Evolutionary conservation across 2,113 vertebrate genomes (phyloP), one percentile per base, ranked within the genome.

Genomic region (Rhinopithecus roxellana): DNA sequence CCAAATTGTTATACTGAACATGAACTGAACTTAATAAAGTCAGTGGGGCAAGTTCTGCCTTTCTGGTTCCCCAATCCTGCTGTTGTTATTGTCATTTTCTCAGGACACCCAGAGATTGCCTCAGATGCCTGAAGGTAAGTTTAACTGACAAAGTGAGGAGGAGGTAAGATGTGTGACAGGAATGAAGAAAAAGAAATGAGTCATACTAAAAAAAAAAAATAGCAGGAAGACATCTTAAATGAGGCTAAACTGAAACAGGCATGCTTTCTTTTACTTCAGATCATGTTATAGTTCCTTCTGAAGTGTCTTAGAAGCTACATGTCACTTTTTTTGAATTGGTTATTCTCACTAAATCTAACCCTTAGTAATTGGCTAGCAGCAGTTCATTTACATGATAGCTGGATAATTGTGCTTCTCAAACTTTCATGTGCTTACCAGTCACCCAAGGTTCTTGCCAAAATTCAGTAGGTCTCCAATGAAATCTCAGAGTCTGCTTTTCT

Each of bases 121-220:
- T 70, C 43, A 84, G 92, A 48, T 35, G 23, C 61, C 4, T 0
- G 64, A 88, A 94, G 97, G 97, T 94, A 95, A 69, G 83, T 97
- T 87, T 59, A 70, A 87, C 40, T 22, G 43, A 23, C 61, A 80
- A 82, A 79, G n/a, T 1, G 9, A 81, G 67, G 43, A 69, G 81
- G 69, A 96, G 55, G 72, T 40, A 79, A 80, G 79, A 64, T 12
- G 35, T 85, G 64, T 86, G 93, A 69, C 38, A 78, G 57, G 57
- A 80, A 40, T 52, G 81, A 96, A 82, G 59, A 78, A 67, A 89
- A 45, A 69, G 75, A 75, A 90, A 50, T 89, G 93, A 95, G 82
- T 97, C 97, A 95, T 10, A 61, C 45, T 23, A 17, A 78, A 86
- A 79, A 43, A 43, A 40, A 48, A 78, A 52, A 30, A 43, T n/a